A percentile compares a stretch with the other conserved stretches of the same genome.
Conservation (phyloP, 2,888 invertebrate species). For the Archips crataeganus region DNA sequence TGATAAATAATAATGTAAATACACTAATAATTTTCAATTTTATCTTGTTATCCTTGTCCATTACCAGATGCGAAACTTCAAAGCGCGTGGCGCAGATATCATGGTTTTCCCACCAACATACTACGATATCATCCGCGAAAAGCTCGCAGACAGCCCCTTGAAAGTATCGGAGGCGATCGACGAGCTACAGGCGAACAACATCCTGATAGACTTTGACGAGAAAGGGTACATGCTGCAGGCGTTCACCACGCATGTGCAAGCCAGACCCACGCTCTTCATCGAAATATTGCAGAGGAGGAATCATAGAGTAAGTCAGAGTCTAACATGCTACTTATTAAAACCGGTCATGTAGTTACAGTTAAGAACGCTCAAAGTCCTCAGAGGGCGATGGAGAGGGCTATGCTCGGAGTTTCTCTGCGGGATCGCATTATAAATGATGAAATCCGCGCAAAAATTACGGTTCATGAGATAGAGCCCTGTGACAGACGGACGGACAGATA, state of each 20-base stretch:
- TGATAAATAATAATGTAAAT: no score
- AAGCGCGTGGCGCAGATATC: slow-evolving; percentile 94
- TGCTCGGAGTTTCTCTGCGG: no score
- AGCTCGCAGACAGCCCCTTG: slow-evolving; percentile 90
- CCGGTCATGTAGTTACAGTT: no score
- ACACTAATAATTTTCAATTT: background rate
- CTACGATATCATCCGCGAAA: slow-evolving; percentile 92
- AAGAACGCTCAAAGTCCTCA: no score
- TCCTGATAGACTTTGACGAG: slow-evolving; percentile 98
- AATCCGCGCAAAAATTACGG: no score
- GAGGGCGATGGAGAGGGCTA: no score
- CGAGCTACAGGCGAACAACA: slow-evolving; percentile 92
- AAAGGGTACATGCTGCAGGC: slow-evolving; percentile 98
- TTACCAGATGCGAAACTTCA: slow-evolving; percentile 88
- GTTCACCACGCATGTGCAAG: slow-evolving; percentile 97
- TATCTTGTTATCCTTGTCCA: background rate
- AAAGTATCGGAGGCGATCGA: slow-evolving; percentile 92
- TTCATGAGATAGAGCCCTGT: no score
- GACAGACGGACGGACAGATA: no score
- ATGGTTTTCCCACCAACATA: slow-evolving; percentile 95
- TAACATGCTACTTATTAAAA: no score
- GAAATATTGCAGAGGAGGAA: slow-evolving; percentile 98
- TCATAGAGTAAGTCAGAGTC: slow-evolving; percentile 89
- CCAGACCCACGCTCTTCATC: slow-evolving; percentile 97
- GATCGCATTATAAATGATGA: no score